These are phyloP conservation scores for Polypedilum pembai DNA, from an alignment of 1,140 invertebrate genomes.

Conservation along the genomic window DNA sequence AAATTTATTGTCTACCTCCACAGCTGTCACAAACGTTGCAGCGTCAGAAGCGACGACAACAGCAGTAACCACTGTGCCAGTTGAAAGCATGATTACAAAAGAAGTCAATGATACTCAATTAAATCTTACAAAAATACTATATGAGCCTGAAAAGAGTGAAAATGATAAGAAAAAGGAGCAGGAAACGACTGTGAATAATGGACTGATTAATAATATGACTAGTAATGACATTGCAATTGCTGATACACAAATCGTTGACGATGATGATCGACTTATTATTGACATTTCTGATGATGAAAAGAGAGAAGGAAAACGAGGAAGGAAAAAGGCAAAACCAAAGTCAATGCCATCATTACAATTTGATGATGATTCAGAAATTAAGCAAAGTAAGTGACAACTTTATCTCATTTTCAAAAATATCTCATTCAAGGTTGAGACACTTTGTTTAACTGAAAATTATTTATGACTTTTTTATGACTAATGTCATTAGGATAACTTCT, in stretches of 20 bases:
- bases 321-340: background rate
- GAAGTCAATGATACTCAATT: constrained; percentile 15
- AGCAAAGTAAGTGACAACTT: background rate
- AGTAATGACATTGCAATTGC: background rate
- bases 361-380: background rate
- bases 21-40: background rate
- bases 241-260: background rate
- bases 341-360: background rate
- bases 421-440: too few species aligned
- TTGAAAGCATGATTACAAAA: constrained; percentile 1
- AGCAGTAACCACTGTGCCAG: background rate
- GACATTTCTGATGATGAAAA: constrained; percentile 2
- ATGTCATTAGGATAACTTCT: too few species aligned
- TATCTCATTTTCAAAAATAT: background rate
- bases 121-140: background rate
- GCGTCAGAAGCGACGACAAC: background rate
- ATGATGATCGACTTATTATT: background rate
- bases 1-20: constrained; percentile 15
- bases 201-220: background rate
- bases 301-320: background rate
- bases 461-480: too few species aligned
- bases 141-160: background rate
- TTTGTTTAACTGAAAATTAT: background rate
- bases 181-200: background rate
- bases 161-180: background rate